Percentiles rank a stretch among this genome's conserved stretches.
These are phyloP conservation scores for Andrena fulva DNA, from an alignment of 2,888 invertebrate genomes.

Conservation along the genomic window DNA sequence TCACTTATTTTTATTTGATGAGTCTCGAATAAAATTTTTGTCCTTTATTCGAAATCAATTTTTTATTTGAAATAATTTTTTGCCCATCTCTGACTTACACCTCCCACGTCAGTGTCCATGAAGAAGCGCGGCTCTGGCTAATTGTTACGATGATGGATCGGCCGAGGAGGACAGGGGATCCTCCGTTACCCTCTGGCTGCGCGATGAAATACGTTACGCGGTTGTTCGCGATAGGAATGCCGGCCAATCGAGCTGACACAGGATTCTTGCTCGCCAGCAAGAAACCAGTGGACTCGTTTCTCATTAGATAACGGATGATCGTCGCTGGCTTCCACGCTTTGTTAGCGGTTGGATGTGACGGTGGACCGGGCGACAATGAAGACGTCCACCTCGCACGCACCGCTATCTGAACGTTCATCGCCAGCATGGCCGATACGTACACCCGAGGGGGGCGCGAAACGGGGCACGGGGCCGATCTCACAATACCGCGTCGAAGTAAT, in stretches of 20 bases:
- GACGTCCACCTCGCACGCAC: conserved; percentile 2
- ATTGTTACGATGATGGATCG: conserved; percentile 81
- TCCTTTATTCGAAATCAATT: too few species aligned
- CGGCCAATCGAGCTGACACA: conserved; percentile 21
- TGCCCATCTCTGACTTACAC: too few species aligned
- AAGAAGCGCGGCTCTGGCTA: conserved; percentile 71
- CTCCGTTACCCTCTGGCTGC: conserved; percentile 50
- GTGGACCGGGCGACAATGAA: conserved; percentile 30
- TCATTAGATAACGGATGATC: conserved; percentile 49
- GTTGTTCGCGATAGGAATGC: conserved; percentile 35
- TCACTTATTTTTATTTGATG: too few species aligned
- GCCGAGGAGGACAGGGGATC: conserved; percentile 52
- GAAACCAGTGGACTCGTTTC: conserved; percentile 40
- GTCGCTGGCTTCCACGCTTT: conserved; percentile 22
- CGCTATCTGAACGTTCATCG: not conserved
- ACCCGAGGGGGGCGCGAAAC: not conserved
- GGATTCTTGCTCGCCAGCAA: conserved; percentile 32
- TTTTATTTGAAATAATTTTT: too few species aligned
- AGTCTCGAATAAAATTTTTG: too few species aligned
- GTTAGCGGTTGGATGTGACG: conserved; percentile 2
- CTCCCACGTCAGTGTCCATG: conserved; percentile 74
- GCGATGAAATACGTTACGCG: conserved; percentile 43
- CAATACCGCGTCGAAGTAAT: conserved; percentile 1
- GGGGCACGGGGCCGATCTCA: not conserved
- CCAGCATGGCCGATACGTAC: not conserved